Evolutionary conservation across 2,113 vertebrate species (phyloP).

Genomic region (Glaucomys volans): DNA sequence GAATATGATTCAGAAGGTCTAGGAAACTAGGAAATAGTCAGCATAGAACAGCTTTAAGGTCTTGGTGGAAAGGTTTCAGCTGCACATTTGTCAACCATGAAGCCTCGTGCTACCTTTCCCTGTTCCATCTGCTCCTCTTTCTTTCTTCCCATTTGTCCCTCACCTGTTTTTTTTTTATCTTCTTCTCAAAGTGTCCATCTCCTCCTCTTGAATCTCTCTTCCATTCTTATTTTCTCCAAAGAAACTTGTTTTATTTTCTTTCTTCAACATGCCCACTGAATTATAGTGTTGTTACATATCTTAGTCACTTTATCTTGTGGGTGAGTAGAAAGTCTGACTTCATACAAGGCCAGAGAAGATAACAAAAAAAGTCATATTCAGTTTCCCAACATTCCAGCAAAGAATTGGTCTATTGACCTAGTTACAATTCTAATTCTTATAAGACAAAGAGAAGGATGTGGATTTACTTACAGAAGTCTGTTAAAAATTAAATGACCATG

Average conservation of each 20-base stretch:
- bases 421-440: constrained; percentile 56
- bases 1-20: neutral
- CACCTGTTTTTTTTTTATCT: neutral
- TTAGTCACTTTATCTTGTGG: constrained; percentile 22
- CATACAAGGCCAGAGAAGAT: neutral
- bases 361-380: constrained; percentile 15
- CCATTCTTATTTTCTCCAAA: neutral
- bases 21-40: too few relatives aligned
- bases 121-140: neutral
- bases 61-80: neutral
- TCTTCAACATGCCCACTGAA: neutral
- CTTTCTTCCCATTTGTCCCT: neutral
- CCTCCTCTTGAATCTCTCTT: neutral
- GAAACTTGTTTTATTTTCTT: constrained; percentile 17
- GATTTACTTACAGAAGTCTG: constrained; percentile 61
- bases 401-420: constrained; percentile 57
- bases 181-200: neutral
- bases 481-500: constrained; percentile 68
- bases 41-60: neutral
- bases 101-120: rapidly evolving
- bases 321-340: neutral
- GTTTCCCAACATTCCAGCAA: constrained; percentile 9
- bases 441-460: constrained; percentile 56
- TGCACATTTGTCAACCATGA: rapidly evolving
- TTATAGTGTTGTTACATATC: neutral